Conservation (phyloP, 2,888 invertebrate species). For the Anthrax anthrax region DNA sequence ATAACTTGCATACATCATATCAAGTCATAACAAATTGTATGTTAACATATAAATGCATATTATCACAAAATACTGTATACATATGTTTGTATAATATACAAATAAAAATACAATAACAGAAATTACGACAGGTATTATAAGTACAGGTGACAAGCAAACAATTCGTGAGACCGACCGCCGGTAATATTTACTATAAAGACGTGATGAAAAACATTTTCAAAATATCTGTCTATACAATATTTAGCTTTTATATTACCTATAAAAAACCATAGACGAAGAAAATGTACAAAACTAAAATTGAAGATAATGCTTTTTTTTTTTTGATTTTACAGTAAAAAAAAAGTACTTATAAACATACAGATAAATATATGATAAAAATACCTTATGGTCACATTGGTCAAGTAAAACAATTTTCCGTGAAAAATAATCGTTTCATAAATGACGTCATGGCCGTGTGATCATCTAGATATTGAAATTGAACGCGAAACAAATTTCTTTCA, state of each 20-base stretch:
- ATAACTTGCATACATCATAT: too few relatives aligned
- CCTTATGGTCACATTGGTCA: slow-evolving; percentile 6
- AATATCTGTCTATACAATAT: neutral
- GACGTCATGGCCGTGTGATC: slow-evolving; percentile 7
- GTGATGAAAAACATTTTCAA: slow-evolving; percentile 2
- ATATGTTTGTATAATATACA: neutral
- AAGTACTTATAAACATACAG: too few relatives aligned
- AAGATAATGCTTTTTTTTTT: too few relatives aligned
- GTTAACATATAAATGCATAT: too few relatives aligned
- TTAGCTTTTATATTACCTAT: too few relatives aligned
- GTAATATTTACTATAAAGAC: slow-evolving; percentile 1
- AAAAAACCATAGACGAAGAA: neutral
- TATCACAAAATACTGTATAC: too few relatives aligned
- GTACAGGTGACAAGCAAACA: slow-evolving; percentile 4
- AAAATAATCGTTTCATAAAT: slow-evolving; percentile 6
- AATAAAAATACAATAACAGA: too few relatives aligned
- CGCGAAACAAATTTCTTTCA: slow-evolving; percentile 7
- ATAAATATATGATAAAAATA: too few relatives aligned
- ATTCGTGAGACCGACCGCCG: slow-evolving; percentile 3
- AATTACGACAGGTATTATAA: neutral
- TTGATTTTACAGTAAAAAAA: too few relatives aligned
- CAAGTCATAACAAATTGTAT: too few relatives aligned
- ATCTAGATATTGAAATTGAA: slow-evolving; percentile 6
- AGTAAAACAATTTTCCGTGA: slow-evolving; percentile 5
- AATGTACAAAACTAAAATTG: neutral